Conservation (phyloP, 2,797 vertebrate species). For the Petrocephalus sullivani region DNA sequence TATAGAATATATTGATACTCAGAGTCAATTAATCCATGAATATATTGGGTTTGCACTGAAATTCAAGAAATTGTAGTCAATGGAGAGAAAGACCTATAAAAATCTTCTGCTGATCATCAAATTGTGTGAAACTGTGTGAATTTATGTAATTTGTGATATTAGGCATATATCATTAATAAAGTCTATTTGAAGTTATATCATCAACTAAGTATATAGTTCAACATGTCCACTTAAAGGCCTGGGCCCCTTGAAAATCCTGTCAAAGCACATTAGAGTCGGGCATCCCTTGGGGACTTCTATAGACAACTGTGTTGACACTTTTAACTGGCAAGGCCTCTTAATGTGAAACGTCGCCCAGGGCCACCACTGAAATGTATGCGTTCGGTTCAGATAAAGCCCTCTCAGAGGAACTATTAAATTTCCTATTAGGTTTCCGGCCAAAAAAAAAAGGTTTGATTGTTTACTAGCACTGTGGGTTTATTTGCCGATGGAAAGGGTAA, state of each 20-base stretch:
- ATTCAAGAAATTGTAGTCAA: background rate
- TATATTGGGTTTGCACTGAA: background rate
- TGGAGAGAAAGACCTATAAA: background rate
- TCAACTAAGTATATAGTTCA: background rate
- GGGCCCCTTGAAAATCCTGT: background rate
- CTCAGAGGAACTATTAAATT: constrained; percentile 8
- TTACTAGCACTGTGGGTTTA: background rate
- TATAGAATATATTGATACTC: background rate
- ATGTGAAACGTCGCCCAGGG: background rate
- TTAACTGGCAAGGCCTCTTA: constrained; percentile 12
- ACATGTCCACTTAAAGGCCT: background rate
- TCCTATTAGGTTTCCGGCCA: background rate
- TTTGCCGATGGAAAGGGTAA: constrained; percentile 12
- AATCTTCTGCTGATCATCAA: background rate
- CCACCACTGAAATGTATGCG: background rate
- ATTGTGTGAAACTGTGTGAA: background rate
- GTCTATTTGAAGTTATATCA: background rate
- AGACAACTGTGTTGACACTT: constrained; percentile 15
- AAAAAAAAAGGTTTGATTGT: background rate
- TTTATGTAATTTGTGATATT: background rate
- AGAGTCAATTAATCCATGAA: background rate
- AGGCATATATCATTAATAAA: background rate
- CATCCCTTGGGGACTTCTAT: background rate
- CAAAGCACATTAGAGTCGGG: background rate
- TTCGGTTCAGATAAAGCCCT: background rate